Evolutionary conservation across 2,888 invertebrate species (phyloP).

Genomic region (Pseudoips prasinana): DNA sequence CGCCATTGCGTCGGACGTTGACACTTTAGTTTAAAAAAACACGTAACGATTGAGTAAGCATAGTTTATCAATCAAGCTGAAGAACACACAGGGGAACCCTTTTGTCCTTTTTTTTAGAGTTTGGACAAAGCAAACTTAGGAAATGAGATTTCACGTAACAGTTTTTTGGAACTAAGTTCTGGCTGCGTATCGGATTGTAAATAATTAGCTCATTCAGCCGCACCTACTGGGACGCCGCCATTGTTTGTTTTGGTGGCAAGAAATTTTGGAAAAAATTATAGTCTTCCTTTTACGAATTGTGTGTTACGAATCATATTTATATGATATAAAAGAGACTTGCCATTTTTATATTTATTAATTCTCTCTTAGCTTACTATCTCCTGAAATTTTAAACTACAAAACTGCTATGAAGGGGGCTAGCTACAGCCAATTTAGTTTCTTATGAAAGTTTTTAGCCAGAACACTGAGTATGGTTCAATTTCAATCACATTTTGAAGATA

Average conservation of each 20-base stretch:
- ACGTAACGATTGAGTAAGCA: slow-evolving; percentile 40
- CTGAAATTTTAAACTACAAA: no score
- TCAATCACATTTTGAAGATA: no score
- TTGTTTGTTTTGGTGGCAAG: slow-evolving; percentile 65
- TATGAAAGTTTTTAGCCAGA: no score
- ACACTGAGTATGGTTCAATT: no score
- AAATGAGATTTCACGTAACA: slow-evolving; percentile 79
- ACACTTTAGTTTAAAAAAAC: slow-evolving; percentile 27
- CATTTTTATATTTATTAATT: no score
- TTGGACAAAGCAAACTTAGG: slow-evolving; percentile 69
- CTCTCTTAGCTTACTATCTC: no score
- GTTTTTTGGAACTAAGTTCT: slow-evolving; percentile 63
- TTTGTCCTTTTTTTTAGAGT: slow-evolving; percentile 52
- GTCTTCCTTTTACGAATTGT: no score
- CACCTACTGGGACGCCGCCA: slow-evolving; percentile 62
- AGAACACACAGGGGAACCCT: slow-evolving; percentile 52
- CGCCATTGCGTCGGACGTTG: slow-evolving; percentile 20
- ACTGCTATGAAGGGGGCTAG: no score
- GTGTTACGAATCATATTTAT: no score
- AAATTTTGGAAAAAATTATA: slow-evolving; percentile 33
- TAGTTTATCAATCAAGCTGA: slow-evolving; percentile 45
- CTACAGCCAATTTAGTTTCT: no score
- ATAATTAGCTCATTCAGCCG: slow-evolving; percentile 76
- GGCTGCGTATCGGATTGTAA: slow-evolving; percentile 77
- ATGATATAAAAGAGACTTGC: no score